Conservation (phyloP, 1,140 invertebrate species). For the Littorina saxatilis region DNA sequence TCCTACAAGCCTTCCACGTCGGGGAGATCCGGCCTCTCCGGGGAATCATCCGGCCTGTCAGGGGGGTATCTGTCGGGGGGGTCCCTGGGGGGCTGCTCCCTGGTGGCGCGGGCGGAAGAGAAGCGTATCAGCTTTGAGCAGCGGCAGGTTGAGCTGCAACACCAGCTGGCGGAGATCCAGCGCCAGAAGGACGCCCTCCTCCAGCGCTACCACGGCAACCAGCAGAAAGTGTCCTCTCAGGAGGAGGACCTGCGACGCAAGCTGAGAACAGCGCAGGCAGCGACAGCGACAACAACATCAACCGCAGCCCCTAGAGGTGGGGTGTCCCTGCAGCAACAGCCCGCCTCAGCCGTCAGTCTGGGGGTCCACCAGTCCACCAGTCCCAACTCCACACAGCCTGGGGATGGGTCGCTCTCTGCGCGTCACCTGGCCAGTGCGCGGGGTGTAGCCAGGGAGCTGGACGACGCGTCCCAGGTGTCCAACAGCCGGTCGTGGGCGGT, state of each 20-base stretch:
- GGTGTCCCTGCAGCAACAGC: not conserved
- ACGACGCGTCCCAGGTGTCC: constrained; percentile 13
- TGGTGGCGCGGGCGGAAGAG: constrained; percentile 51
- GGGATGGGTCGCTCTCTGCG: not conserved
- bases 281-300: not conserved
- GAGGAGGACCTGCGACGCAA: constrained; percentile 49
- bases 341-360: not conserved
- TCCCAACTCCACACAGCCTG: not conserved
- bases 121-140: constrained; percentile 49
- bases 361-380: not conserved
- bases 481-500: not conserved
- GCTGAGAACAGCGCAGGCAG: constrained; percentile 25
- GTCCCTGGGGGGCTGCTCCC: constrained; percentile 48
- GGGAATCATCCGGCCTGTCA: constrained; percentile 1
- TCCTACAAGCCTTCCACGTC: constrained; percentile 9
- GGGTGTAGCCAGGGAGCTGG: too few species aligned
- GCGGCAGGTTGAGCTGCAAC: constrained; percentile 57
- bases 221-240: constrained; percentile 46
- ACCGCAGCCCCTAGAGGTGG: not conserved
- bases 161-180: constrained; percentile 66
- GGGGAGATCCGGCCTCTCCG: not conserved
- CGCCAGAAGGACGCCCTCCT: constrained; percentile 66
- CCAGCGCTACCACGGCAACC: constrained; percentile 56
- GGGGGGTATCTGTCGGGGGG: constrained; percentile 2
- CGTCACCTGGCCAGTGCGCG: too few species aligned